These are phyloP conservation scores for Tiliacea aurago DNA, from an alignment of 2,888 invertebrate species.

Conservation along the genomic window DNA sequence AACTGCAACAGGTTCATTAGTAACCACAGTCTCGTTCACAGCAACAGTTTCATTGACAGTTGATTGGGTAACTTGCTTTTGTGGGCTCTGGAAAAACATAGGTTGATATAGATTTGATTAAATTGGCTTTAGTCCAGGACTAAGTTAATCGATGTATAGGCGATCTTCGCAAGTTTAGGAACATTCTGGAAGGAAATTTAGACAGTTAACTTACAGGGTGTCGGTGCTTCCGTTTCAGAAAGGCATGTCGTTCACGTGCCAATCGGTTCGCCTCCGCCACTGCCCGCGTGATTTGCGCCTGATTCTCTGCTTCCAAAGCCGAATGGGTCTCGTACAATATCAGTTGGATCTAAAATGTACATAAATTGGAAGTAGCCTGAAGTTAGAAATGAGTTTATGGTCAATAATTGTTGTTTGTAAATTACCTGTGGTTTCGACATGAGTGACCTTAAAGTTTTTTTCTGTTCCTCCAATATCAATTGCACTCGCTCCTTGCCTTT, in stretches of 20 bases:
- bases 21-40: constrained; percentile 22
- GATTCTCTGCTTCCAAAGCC: constrained; percentile 93
- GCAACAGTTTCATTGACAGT: constrained; percentile 15
- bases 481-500: constrained; percentile 91
- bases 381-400: not conserved
- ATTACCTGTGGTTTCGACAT: constrained; percentile 94
- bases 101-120: not conserved
- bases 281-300: constrained; percentile 92
- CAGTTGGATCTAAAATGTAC: constrained; percentile 92
- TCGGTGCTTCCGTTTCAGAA: constrained; percentile 82
- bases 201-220: constrained; percentile 67
- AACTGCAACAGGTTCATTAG: constrained; percentile 64
- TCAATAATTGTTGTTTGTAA: not conserved
- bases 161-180: not conserved
- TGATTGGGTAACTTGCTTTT: constrained; percentile 71
- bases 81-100: constrained; percentile 73
- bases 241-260: constrained; percentile 92
- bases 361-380: not conserved
- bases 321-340: constrained; percentile 96
- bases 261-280: constrained; percentile 93
- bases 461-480: constrained; percentile 94
- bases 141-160: not conserved
- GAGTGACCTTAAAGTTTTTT: constrained; percentile 93
- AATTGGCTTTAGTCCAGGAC: not conserved
- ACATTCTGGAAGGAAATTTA: not conserved